Conservation (phyloP, 2,888 invertebrate genomes). For the Folsomia candida region DNA sequence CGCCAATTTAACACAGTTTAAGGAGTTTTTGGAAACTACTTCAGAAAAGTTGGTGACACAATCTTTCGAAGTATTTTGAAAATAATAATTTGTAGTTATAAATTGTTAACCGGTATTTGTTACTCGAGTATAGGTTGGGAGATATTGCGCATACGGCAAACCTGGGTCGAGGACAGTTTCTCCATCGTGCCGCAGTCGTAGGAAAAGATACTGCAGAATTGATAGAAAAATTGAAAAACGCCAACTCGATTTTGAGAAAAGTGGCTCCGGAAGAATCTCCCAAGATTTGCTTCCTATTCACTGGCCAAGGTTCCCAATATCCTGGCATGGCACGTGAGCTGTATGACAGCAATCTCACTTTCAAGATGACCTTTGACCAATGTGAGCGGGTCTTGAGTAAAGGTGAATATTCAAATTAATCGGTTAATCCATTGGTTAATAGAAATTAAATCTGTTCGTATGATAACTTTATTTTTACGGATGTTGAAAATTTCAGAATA, state of each 20-base stretch:
- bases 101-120: neutral
- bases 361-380: constrained; percentile 12
- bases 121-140: too few relatives aligned
- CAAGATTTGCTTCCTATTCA: constrained; percentile 33
- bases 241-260: neutral
- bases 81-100: neutral
- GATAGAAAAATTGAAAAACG: constrained; percentile 10
- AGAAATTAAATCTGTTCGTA: neutral
- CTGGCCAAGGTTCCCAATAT: constrained; percentile 31
- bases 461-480: too few relatives aligned
- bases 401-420: neutral
- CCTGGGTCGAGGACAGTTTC: constrained; percentile 21
- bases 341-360: neutral
- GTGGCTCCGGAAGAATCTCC: neutral
- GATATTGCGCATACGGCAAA: constrained; percentile 25
- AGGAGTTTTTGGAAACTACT: neutral
- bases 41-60: constrained; percentile 10
- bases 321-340: constrained; percentile 18
- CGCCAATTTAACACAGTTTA: constrained; percentile 9
- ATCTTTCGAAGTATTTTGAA: neutral
- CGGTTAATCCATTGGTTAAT: neutral
- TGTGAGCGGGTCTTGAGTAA: constrained; percentile 5
- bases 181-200: constrained; percentile 13
- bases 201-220: constrained; percentile 2
- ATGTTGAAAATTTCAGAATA: neutral